phyloP scores from a whole-genome alignment of 1,140 invertebrate genomes.

The Condylostylus longicornis region DNA sequence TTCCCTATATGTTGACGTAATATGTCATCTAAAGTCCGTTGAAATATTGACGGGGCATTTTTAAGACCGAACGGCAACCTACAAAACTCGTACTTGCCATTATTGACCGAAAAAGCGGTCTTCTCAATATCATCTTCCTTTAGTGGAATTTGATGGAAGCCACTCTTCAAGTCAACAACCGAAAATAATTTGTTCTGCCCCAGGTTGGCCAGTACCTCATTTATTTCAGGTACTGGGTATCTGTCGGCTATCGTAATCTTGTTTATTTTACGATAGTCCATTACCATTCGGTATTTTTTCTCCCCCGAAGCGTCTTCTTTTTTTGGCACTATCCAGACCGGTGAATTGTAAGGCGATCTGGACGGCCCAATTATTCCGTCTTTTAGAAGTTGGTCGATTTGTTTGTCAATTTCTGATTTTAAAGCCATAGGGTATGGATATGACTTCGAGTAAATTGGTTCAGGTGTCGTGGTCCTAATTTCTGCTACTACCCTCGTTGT shows the following conservation, averaged over 20 bases:
- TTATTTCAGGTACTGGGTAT: slow-evolving; percentile 36
- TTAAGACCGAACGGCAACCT: slow-evolving; percentile 23
- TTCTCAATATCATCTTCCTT: slow-evolving; percentile 20
- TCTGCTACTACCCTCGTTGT: slow-evolving; percentile 2
- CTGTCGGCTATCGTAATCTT: slow-evolving; percentile 19
- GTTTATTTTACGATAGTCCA: slow-evolving; percentile 23
- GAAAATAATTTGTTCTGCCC: slow-evolving; percentile 26
- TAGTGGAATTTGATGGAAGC: slow-evolving; percentile 34
- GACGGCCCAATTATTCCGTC: slow-evolving; percentile 19
- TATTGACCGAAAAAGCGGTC: slow-evolving; percentile 23
- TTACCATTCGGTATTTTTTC: slow-evolving; percentile 19
- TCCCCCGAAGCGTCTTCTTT: slow-evolving; percentile 14
- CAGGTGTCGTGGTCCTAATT: neutral
- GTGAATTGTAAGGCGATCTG: slow-evolving; percentile 6
- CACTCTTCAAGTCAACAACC: slow-evolving; percentile 30
- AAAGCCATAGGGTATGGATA: slow-evolving; percentile 7
- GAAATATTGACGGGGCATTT: slow-evolving; percentile 19
- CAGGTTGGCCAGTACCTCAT: slow-evolving; percentile 31
- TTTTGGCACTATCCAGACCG: slow-evolving; percentile 4
- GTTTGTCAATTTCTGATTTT: slow-evolving; percentile 10
- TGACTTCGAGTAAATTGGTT: slow-evolving; percentile 5
- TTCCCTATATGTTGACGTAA: slow-evolving; percentile 11
- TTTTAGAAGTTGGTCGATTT: slow-evolving; percentile 16
- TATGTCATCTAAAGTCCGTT: slow-evolving; percentile 15
- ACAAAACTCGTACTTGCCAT: slow-evolving; percentile 28